Evolutionary conservation across 2,797 vertebrate species (phyloP).

Genomic region (Rhodeus uyekii): DNA sequence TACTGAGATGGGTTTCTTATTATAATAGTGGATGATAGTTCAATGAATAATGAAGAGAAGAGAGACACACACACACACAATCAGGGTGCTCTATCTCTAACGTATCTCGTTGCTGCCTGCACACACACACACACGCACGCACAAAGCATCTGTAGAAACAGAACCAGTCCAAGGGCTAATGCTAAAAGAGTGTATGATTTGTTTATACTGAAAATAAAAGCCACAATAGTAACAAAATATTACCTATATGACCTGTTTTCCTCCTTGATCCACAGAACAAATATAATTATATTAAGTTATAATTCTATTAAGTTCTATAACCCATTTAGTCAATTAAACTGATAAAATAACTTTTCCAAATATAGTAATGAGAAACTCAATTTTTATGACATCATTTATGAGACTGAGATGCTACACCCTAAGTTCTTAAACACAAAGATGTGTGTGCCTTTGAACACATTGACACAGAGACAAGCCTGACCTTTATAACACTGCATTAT

Average conservation of each 20-base stretch:
- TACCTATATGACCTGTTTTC: background rate
- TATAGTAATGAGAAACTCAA: background rate
- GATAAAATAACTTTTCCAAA: background rate
- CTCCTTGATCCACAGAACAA: background rate
- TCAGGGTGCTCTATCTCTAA: constrained; percentile 18
- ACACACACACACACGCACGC: background rate
- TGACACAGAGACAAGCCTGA: background rate
- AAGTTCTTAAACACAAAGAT: constrained; percentile 2
- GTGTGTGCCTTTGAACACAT: background rate
- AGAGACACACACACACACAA: constrained; percentile 19
- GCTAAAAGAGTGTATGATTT: background rate
- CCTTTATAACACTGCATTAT: background rate
- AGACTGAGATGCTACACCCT: background rate
- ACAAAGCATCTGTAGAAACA: background rate
- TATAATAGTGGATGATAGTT: background rate
- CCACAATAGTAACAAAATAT: background rate
- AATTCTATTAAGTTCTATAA: too few species aligned
- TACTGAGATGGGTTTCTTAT: constrained; percentile 3
- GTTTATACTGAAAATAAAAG: background rate
- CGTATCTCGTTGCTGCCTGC: constrained; percentile 33
- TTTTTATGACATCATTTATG: background rate
- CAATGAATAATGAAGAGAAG: constrained; percentile 2
- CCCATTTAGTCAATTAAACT: background rate
- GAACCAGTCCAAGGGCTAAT: background rate
- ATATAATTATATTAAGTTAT: too few species aligned